Percentiles rank a stretch among this genome's conserved stretches.
These are phyloP conservation scores for Microplitis mediator DNA, from an alignment of 1,140 invertebrate genomes.

Conservation along the genomic window DNA sequence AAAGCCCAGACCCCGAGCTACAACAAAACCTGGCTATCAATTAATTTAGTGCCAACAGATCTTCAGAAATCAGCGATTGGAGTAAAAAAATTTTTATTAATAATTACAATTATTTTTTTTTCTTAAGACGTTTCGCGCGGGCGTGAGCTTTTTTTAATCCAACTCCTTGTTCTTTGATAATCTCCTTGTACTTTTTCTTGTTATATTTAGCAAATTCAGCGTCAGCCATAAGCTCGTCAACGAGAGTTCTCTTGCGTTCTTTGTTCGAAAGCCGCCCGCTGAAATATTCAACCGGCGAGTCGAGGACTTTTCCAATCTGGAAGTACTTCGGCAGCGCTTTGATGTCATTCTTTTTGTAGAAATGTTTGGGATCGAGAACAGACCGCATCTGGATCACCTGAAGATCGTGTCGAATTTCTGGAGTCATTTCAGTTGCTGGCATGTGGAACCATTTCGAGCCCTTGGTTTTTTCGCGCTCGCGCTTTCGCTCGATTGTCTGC, in stretches of 20 bases:
- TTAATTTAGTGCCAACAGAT: too few relatives aligned
- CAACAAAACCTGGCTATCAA: too few relatives aligned
- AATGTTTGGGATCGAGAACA: conserved; percentile 88
- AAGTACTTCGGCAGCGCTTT: conserved; percentile 91
- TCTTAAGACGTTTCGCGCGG: not conserved
- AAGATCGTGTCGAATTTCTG: conserved; percentile 86
- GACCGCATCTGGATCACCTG: conserved; percentile 90
- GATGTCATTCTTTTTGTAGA: conserved; percentile 92
- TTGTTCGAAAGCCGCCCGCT: conserved; percentile 82
- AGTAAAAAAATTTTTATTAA: not conserved
- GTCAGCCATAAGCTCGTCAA: conserved; percentile 91
- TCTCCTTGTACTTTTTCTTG: conserved; percentile 82
- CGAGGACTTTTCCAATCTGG: conserved; percentile 76
- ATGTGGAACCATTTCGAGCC: conserved; percentile 88
- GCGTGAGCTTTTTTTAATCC: too few relatives aligned
- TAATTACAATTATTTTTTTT: not conserved
- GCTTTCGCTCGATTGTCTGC: conserved; percentile 66
- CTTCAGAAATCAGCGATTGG: too few relatives aligned
- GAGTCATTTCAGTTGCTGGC: conserved; percentile 84
- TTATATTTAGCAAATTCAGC: conserved; percentile 85
- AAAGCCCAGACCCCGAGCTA: too few relatives aligned
- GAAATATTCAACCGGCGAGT: conserved; percentile 75
- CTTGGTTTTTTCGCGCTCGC: conserved; percentile 76
- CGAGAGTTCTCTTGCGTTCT: conserved; percentile 84
- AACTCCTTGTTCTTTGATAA: conserved; percentile 66